A percentile compares a stretch with the other conserved stretches of the same genome.
Evolutionary conservation across 2,113 vertebrate genomes (phyloP).

Genomic region (Chaenogobius annularis): DNA sequence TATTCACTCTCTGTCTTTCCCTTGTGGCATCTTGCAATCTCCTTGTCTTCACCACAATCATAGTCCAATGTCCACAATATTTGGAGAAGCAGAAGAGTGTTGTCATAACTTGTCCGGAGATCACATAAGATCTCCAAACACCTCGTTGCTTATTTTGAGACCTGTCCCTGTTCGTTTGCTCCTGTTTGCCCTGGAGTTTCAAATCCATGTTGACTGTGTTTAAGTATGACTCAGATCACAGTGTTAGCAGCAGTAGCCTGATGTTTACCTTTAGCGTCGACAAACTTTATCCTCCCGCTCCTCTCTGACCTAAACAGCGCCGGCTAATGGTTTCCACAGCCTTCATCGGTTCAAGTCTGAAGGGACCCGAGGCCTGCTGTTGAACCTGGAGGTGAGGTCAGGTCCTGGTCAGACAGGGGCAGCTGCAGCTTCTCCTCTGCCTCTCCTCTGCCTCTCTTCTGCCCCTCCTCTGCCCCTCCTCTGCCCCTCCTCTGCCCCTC

Average conservation of each 20-base stretch:
- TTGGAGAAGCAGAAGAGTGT: neutral
- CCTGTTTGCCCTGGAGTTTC: neutral
- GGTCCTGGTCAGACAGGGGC: conserved; percentile 50
- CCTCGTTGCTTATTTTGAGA: neutral
- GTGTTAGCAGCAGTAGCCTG: conserved; percentile 18
- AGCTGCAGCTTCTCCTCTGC: conserved; percentile 43
- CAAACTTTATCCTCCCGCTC: conserved; percentile 29
- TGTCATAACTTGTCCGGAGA: neutral
- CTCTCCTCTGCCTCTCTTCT: neutral
- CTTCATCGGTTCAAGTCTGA: conserved; percentile 48
- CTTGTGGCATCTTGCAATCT: neutral
- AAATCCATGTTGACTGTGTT: neutral
- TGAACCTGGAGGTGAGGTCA: conserved; percentile 49
- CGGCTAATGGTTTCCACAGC: conserved; percentile 63
- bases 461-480: conserved; percentile 41
- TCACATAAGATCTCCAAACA: neutral
- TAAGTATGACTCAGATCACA: neutral
- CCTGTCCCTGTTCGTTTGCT: neutral
- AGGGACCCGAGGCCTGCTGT: conserved; percentile 45
- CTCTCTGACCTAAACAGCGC: conserved; percentile 46
- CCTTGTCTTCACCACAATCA: neutral
- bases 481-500: no score
- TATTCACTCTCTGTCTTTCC: neutral
- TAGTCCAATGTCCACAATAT: neutral
- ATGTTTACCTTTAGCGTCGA: conserved; percentile 40